These are phyloP conservation scores for Corvus moneduloides DNA, from an alignment of 2,113 vertebrate species.

Conservation along the genomic window DNA sequence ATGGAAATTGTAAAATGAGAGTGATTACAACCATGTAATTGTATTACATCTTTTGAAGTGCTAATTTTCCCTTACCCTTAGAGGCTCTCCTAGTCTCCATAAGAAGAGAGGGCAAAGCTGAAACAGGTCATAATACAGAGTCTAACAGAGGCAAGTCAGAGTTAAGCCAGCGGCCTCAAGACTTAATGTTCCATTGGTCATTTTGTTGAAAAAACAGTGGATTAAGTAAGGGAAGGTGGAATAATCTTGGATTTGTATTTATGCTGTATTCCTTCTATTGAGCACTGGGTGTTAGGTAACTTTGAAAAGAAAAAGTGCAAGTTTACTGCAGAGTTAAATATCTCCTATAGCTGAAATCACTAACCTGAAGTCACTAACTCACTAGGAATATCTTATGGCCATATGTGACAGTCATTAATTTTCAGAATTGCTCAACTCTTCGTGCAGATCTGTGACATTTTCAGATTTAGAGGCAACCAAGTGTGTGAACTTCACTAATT, in stretches of 20 bases:
- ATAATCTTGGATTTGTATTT: neutral
- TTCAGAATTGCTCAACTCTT: slow-evolving; percentile 3
- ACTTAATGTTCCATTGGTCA: neutral
- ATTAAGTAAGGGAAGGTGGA: neutral
- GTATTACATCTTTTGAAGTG: neutral
- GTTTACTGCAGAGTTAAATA: neutral
- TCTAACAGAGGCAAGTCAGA: neutral
- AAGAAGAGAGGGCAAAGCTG: neutral
- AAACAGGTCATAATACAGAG: neutral
- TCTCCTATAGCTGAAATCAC: neutral
- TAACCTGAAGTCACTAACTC: neutral
- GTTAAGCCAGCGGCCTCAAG: neutral
- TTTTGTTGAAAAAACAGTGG: neutral
- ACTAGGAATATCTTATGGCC: neutral
- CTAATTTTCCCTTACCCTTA: neutral
- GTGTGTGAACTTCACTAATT: slow-evolving; percentile 27
- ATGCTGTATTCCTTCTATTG: neutral
- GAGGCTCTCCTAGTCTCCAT: neutral
- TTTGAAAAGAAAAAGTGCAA: neutral
- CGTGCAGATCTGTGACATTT: neutral
- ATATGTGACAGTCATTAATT: neutral
- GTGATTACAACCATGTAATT: neutral
- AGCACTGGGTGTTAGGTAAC: neutral
- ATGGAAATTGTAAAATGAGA: neutral
- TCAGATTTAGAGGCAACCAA: slow-evolving; percentile 38